Conservation (phyloP, 2,797 vertebrate genomes). For the Scleropages formosus region DNA sequence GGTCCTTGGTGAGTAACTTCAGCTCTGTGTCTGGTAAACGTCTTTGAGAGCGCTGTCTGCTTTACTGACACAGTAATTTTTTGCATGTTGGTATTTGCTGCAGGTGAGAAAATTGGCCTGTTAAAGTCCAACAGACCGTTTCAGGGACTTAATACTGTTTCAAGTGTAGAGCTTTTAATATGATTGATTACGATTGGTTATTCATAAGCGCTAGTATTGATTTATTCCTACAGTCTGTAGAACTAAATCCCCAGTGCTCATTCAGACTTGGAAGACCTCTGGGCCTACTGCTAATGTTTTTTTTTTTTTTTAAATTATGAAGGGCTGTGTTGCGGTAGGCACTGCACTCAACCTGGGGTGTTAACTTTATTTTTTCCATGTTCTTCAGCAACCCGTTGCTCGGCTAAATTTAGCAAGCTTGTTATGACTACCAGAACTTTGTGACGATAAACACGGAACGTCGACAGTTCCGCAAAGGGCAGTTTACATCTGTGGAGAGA, state of each 20-base stretch:
- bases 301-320: slow-evolving; percentile 18
- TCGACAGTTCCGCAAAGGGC: slow-evolving; percentile 38
- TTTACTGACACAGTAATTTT: too few species aligned
- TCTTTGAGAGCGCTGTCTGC: too few species aligned
- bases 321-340: neutral
- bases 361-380: slow-evolving; percentile 25
- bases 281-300: slow-evolving; percentile 29
- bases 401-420: slow-evolving; percentile 54
- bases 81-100: neutral
- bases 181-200: neutral
- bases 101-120: neutral
- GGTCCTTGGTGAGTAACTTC: too few species aligned
- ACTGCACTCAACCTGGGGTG: neutral
- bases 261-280: neutral
- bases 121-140: neutral
- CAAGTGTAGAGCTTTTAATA: neutral
- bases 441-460: slow-evolving; percentile 51
- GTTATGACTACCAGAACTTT: slow-evolving; percentile 60
- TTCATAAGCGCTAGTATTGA: slow-evolving; percentile 21
- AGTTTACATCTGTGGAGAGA: slow-evolving; percentile 50
- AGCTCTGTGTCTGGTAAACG: too few species aligned
- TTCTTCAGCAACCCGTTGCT: slow-evolving; percentile 46
- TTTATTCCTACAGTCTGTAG: slow-evolving; percentile 30
- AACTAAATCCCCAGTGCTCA: slow-evolving; percentile 18
- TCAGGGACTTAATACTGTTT: neutral